Conservation (phyloP, 2,888 invertebrate species). For the Timema podura region DNA sequence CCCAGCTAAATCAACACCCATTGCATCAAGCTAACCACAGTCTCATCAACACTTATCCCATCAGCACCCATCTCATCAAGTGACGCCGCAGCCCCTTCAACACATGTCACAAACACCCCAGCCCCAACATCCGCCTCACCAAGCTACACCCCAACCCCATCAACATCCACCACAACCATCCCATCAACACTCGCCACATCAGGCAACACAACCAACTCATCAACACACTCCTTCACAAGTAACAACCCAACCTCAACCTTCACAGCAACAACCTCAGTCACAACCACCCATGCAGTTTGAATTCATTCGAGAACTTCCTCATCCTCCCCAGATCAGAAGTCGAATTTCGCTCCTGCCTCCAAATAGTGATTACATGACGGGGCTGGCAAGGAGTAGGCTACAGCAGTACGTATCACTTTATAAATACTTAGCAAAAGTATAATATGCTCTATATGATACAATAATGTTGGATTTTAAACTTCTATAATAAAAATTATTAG, state of each 20-base stretch:
- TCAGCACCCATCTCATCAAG: slow-evolving; percentile 21
- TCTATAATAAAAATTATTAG: no score
- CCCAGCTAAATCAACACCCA: slow-evolving; percentile 21
- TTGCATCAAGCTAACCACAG: slow-evolving; percentile 1
- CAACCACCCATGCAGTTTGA: slow-evolving; percentile 33
- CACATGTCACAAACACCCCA: slow-evolving; percentile 18
- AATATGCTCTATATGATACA: background rate
- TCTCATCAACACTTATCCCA: slow-evolving; percentile 21
- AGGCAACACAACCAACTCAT: slow-evolving; percentile 18
- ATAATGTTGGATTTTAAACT: background rate
- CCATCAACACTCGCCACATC: slow-evolving; percentile 17
- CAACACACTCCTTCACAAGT: slow-evolving; percentile 18
- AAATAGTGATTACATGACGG: slow-evolving; percentile 37
- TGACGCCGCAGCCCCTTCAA: slow-evolving; percentile 10
- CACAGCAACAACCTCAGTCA: slow-evolving; percentile 19
- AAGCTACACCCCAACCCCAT: slow-evolving; percentile 20
- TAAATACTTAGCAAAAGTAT: background rate
- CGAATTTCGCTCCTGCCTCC: slow-evolving; percentile 66
- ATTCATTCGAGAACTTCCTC: slow-evolving; percentile 37
- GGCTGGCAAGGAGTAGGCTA: slow-evolving; percentile 38
- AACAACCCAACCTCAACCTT: slow-evolving; percentile 20
- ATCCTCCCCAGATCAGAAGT: slow-evolving; percentile 45
- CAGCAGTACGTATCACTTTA: slow-evolving; percentile 33
- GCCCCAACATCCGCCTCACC: slow-evolving; percentile 16
- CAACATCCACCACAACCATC: slow-evolving; percentile 14